Base-by-base conservation (phyloP, 2,113 vertebrate species). In the Grallaria varia region DNA sequence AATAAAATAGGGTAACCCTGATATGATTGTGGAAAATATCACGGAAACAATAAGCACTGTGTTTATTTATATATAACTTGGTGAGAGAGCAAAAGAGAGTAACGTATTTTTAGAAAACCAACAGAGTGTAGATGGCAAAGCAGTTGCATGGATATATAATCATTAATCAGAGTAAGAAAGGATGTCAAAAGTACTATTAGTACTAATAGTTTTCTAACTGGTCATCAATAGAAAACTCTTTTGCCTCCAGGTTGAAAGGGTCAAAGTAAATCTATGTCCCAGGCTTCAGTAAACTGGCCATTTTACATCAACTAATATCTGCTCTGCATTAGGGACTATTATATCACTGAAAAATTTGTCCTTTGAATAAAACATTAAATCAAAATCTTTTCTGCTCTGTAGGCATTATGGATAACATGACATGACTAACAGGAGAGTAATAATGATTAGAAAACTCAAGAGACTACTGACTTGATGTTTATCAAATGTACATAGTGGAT, bases 341-440 rank as follows among this genome's bases (percentile, higher is more conserved):
- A 64, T 60, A 37, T 10, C 62, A 20, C 12, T 55, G 55, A 77
- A 80, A 50, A 50, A 50, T 90, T 87, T 95, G 44, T 87, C 80
- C 59, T 92, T 75, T 93, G n/a, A 86, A 89, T 95, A 87, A 97
- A 97, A 96, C 78, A 97, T 76, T 96, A 97, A 95, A 95, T 92
- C 79, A 96, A 95, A 77, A 23, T 49, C 52, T 79, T 96, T 95
- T 95, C 84, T 96, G 72, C 73, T 95, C 85, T 88, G 39, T 84
- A 92, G 86, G 18, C 80, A 74, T 92, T 91, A 87, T 64, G 79
- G 80, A 94, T 89, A 96, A 95, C 85, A 96, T 84, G 68, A 22
- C 45, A 80, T 76, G 39, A 74, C 89, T 96, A 75, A 92, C 93
- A 94, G 49, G 60, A 52, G 50, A 86, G 75, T 67, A 67, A 87